Base-by-base conservation (phyloP, 2,888 invertebrate genomes). In the Euplagia quadripunctaria region DNA sequence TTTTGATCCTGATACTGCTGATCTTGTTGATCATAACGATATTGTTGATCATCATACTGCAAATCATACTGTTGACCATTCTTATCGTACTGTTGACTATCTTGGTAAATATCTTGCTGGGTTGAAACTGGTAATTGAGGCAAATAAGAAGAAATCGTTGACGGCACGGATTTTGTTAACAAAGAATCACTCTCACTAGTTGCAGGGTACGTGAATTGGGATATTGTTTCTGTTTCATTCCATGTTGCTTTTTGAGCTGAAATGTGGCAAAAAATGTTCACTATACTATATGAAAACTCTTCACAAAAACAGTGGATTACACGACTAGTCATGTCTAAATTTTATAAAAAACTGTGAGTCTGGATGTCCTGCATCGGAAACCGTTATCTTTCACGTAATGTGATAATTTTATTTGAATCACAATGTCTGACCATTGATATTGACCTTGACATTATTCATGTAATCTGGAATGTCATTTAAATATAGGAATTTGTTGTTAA, bases 231-330 rank as follows among this genome's bases (percentile, higher is more conserved):
- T 58, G 91, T 84, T 86, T 95, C 95, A 80, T 91, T 92, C 95
- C 94, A 95, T 79, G 94, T 85, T 71, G 94, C 84, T 88, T 94
- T 95, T 90, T 95, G 95, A 90, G 94, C 96, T 96, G 95, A 77
- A 95, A 96, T 79, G 82, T 91, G 89, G 84, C 89, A 92, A 71
- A 91, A 86, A 79, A 85, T 83, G 85, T 89, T 90, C 77, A 92
- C 91, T 83, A 92, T 77, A 80, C 87, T 88, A 76, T 84, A 85
- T 11, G 88, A 83, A 12, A 89, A 80, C 51, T 88, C 83, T 49
- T 92, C 88, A 84, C 91, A 94, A 67, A 92, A 79, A 78, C 75
- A 81, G 73, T 89, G 73, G 72, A 92, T 87, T 55, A 91, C 77
- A 68, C 87, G 87, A 78, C 88, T 89, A 83, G 90, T 87, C 93